A percentile compares a stretch with the other conserved stretches of the same genome.
phyloP scores from a whole-genome alignment of 2,797 vertebrate species.

The Nothura maculosa region DNA sequence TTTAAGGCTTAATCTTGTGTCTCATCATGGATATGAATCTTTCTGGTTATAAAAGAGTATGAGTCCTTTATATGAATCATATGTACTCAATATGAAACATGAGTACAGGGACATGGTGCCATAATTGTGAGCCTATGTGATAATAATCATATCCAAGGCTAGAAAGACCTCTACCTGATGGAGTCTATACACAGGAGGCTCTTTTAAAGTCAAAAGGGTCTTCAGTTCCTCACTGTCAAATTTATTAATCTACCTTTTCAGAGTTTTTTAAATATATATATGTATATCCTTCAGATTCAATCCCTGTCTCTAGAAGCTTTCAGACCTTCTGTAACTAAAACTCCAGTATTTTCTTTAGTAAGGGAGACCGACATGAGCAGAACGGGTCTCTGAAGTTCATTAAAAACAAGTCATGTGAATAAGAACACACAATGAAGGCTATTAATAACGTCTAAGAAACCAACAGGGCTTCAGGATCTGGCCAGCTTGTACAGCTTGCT shows the following conservation, averaged over 20 bases:
- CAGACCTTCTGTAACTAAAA: background rate
- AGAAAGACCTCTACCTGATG: background rate
- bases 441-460: slow-evolving; percentile 63
- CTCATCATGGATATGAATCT: background rate
- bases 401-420: slow-evolving; percentile 58
- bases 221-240: background rate
- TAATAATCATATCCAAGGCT: background rate
- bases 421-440: slow-evolving; percentile 10
- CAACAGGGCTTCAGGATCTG: slow-evolving; percentile 13
- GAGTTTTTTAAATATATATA: too few species aligned
- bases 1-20: background rate
- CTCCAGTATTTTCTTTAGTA: background rate
- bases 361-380: background rate
- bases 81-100: background rate
- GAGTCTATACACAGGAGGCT: background rate
- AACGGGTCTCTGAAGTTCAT: slow-evolving; percentile 28
- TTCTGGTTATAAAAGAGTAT: background rate
- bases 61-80: too few species aligned
- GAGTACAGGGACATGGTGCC: background rate
- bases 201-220: background rate
- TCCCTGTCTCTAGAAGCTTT: background rate
- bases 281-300: background rate
- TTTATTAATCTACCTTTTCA: background rate
- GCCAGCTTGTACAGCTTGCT: slow-evolving; percentile 9
- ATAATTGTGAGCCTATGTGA: background rate